Base-by-base conservation (phyloP, 2,888 invertebrate genomes). In the Parnassius mnemosyne region DNA sequence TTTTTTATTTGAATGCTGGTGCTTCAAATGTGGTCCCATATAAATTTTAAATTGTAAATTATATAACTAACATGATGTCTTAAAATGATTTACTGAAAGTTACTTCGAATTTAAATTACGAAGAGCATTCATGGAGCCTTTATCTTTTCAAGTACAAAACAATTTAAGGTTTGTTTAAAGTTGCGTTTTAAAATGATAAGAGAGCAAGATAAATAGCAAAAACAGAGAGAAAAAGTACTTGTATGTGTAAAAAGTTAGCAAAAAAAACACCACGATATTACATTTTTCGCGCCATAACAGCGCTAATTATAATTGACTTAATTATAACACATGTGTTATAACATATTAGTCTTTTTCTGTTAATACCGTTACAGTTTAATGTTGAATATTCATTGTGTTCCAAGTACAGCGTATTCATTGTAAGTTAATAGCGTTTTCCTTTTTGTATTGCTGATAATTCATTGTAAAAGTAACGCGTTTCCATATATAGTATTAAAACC, bases 281-380 rank as follows among this genome's bases (percentile, higher is more conserved):
- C 63, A 68, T 51, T 64, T 65, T 66, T 67, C 70, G 70, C 69
- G 72, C 72, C 57, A 57, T 75, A 68, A 70, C 69, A 78, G 68
- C 69, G 59, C 65, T 80, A 81, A 84, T 83, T 77, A 77, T 74
- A 78, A 83, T 78, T 78, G 81, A 79, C 73, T 69, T 76, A 74
- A 80, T 79, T 73, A 68, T 71, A 72, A 53, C 54, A 47, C 61
- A 49, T 56, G 50, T 53, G 58, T 60, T 66, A 65, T 65, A 65
- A 59, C 34, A 55, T 44, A 53, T 53, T 20, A 46, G 53, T 65
- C 56, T 61, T 65, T 71, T 70, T 68, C 65, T 60, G 62, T 66
- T 67, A 67, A 65, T 61, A 69, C 67, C 63, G 65, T 59, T 55
- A 64, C 63, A 56, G 55, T 60, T n/a, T 50, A 64, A 63, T 60